Conservation (phyloP, 2,797 vertebrate species). For the Agapornis canus region DNA sequence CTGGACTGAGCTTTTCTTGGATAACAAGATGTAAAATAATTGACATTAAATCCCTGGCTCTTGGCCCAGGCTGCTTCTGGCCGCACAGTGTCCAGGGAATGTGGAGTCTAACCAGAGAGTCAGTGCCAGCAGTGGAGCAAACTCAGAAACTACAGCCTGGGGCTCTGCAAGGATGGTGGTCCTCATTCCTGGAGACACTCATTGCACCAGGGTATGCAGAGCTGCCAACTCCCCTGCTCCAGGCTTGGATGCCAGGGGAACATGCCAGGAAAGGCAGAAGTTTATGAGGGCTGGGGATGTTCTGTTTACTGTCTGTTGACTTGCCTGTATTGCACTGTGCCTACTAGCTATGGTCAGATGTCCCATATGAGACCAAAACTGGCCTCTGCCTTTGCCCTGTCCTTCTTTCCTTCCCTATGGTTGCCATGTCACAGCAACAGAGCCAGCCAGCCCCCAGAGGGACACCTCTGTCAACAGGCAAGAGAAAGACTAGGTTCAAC, state of each 20-base stretch:
- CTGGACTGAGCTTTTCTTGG: neutral
- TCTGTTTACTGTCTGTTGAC: neutral
- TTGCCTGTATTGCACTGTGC: neutral
- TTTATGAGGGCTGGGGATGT: neutral
- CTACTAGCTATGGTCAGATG: rapidly evolving
- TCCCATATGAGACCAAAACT: neutral
- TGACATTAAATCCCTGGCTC: neutral
- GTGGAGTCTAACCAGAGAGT: too few species aligned
- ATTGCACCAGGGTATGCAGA: neutral
- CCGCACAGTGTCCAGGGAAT: neutral
- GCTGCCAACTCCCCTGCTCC: neutral
- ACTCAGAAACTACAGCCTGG: neutral
- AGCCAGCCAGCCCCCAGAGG: neutral
- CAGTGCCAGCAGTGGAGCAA: neutral
- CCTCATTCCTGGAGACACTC: neutral
- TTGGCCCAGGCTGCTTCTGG: neutral
- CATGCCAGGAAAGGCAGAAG: neutral
- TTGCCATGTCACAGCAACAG: neutral
- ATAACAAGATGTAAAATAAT: neutral
- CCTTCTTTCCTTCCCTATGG: neutral
- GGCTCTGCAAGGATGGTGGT: neutral
- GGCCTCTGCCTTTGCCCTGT: neutral
- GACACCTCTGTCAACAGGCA: neutral
- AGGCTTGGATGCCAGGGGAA: neutral
- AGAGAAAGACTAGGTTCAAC: neutral